Evolutionary conservation across 1,140 invertebrate genomes (phyloP).

Genomic region (Theocolax elegans): DNA sequence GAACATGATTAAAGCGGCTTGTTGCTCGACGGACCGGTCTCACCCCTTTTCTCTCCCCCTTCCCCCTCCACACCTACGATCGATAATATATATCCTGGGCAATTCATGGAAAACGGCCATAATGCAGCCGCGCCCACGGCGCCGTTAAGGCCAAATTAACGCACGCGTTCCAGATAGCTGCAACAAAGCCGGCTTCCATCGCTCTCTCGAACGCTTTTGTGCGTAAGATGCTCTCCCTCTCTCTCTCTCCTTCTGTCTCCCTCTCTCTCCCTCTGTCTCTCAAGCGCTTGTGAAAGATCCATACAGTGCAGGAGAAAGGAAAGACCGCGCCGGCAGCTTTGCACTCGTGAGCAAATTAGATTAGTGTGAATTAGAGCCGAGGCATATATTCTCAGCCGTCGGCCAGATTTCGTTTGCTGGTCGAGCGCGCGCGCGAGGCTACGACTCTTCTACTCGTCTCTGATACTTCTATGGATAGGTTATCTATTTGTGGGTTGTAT

Average conservation of each 20-base stretch:
- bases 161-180: slow-evolving; percentile 4
- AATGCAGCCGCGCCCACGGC: background rate
- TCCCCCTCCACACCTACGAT: background rate
- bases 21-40: background rate
- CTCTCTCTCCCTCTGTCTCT: no score
- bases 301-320: no score
- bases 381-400: slow-evolving; percentile 55
- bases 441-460: no score
- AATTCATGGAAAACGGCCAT: background rate
- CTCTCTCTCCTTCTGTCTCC: no score
- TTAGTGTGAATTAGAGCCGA: slow-evolving; percentile 62
- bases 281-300: no score
- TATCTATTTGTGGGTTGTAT: no score
- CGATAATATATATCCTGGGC: slow-evolving; percentile 8
- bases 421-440: no score
- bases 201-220: no score
- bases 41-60: background rate
- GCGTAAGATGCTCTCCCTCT: no score
- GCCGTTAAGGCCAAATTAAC: background rate
- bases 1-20: slow-evolving; percentile 32
- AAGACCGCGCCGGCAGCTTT: background rate
- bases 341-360: slow-evolving; percentile 54
- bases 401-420: slow-evolving; percentile 54
- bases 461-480: no score
- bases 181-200: no score